These are phyloP conservation scores for Spicauda simplicius DNA, from an alignment of 2,888 invertebrate genomes.

Conservation along the genomic window DNA sequence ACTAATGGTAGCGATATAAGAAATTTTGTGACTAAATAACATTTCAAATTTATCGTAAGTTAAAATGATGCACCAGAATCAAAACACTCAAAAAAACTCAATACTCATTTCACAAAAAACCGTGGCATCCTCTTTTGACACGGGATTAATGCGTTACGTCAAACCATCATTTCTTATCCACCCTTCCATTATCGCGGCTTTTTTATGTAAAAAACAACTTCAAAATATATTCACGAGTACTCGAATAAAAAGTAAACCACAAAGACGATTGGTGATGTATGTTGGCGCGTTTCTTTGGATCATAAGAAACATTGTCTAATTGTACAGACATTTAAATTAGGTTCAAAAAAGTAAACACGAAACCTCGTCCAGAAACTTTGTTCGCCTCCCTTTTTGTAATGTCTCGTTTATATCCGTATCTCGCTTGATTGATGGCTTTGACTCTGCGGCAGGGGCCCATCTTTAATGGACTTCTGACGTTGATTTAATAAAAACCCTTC, in stretches of 20 bases:
- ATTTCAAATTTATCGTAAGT: too few species aligned
- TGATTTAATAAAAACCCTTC: conserved; percentile 84
- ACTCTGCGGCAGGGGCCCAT: conserved; percentile 57
- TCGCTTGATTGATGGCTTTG: conserved; percentile 71
- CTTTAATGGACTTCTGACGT: conserved; percentile 81
- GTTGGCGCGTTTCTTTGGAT: conserved; percentile 10
- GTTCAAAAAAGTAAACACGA: conserved; percentile 43
- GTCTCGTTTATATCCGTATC: conserved; percentile 60
- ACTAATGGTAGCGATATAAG: background rate
- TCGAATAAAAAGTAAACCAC: conserved; percentile 24
- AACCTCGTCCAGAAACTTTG: conserved; percentile 38
- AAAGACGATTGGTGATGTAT: conserved; percentile 27
- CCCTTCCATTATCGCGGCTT: conserved; percentile 41
- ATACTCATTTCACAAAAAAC: conserved; percentile 14
- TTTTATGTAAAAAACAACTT: conserved; percentile 8
- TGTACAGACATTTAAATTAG: conserved; percentile 37
- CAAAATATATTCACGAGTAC: conserved; percentile 25
- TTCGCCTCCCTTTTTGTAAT: conserved; percentile 48
- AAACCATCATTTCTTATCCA: conserved; percentile 49
- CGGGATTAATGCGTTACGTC: conserved; percentile 50
- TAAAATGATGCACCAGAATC: conserved; percentile 10
- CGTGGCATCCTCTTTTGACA: conserved; percentile 36
- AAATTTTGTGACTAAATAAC: too few species aligned
- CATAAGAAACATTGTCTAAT: conserved; percentile 28
- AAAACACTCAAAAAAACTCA: conserved; percentile 20